Evolutionary conservation across 1,140 invertebrate species (phyloP).

Genomic region (Drosophila oshimai): DNA sequence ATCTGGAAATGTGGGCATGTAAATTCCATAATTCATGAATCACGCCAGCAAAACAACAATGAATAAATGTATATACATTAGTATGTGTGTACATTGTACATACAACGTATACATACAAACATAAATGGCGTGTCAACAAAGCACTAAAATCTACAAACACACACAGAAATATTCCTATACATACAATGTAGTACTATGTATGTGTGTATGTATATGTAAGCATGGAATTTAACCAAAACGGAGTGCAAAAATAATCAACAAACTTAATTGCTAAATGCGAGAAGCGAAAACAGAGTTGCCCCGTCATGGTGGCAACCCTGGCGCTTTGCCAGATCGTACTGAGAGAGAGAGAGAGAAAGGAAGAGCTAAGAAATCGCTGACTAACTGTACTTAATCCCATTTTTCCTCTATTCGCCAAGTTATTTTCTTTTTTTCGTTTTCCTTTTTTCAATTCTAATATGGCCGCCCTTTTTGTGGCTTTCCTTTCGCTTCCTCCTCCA

Average conservation of each 20-base stretch:
- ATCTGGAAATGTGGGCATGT: constrained; percentile 36
- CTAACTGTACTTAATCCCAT: constrained; percentile 27
- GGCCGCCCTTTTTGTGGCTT: constrained; percentile 9
- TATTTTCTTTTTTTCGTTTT: neutral
- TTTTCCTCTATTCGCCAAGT: neutral
- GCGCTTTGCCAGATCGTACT: constrained; percentile 11
- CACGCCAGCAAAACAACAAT: constrained; percentile 39
- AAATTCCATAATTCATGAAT: constrained; percentile 62
- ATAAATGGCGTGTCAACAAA: neutral
- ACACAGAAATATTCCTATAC: neutral
- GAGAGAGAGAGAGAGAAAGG: neutral
- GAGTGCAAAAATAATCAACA: constrained; percentile 16
- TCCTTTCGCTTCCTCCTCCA: neutral
- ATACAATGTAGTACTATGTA: neutral
- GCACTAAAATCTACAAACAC: neutral
- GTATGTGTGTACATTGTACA: neutral
- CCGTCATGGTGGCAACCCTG: constrained; percentile 17
- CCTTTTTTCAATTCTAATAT: constrained; percentile 3
- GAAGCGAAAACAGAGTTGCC: constrained; percentile 6
- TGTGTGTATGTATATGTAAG: neutral
- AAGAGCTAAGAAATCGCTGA: constrained; percentile 6
- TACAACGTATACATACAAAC: neutral
- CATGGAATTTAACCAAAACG: constrained; percentile 29
- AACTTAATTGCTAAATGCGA: constrained; percentile 4
- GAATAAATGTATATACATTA: neutral